These are phyloP conservation scores for Sycophila texana DNA, from an alignment of 2,888 invertebrate genomes.

Conservation along the genomic window DNA sequence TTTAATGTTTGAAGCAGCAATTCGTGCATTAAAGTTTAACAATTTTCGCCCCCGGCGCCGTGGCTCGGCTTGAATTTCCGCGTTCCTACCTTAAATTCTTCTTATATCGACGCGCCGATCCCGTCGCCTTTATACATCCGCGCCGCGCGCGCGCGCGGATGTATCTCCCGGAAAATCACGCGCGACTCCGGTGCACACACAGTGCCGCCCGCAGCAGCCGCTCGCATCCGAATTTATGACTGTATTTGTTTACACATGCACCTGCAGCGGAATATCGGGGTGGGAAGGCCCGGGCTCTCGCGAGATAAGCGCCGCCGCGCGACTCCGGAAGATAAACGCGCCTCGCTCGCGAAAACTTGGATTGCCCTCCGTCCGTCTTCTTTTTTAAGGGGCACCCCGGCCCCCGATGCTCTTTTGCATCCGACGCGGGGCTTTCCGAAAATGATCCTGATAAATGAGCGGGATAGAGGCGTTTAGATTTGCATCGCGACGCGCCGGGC, in stretches of 20 bases:
- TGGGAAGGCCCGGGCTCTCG: not conserved
- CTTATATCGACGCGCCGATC: conserved; percentile 3
- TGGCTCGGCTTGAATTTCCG: too few relatives aligned
- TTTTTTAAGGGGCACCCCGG: conserved; percentile 16
- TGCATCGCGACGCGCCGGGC: conserved; percentile 49
- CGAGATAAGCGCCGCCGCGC: conserved; percentile 38
- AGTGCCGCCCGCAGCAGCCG: too few relatives aligned
- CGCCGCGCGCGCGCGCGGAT: too few relatives aligned
- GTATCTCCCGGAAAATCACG: not conserved
- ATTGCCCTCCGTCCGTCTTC: conserved; percentile 51
- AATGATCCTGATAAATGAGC: conserved; percentile 64
- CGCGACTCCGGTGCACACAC: too few relatives aligned
- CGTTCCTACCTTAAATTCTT: not conserved
- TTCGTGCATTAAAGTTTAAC: too few relatives aligned
- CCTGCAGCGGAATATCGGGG: not conserved
- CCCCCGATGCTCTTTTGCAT: conserved; percentile 41
- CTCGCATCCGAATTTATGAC: conserved; percentile 38
- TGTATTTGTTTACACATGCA: conserved; percentile 37
- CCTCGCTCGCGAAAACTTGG: conserved; percentile 44
- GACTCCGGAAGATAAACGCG: conserved; percentile 41
- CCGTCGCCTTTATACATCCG: not conserved
- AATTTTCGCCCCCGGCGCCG: not conserved
- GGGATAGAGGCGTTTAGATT: conserved; percentile 59
- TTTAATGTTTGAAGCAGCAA: too few relatives aligned
- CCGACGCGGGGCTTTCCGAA: conserved; percentile 54